These are phyloP conservation scores for Miltochrista miniata DNA, from an alignment of 2,888 invertebrate genomes.

Conservation along the genomic window DNA sequence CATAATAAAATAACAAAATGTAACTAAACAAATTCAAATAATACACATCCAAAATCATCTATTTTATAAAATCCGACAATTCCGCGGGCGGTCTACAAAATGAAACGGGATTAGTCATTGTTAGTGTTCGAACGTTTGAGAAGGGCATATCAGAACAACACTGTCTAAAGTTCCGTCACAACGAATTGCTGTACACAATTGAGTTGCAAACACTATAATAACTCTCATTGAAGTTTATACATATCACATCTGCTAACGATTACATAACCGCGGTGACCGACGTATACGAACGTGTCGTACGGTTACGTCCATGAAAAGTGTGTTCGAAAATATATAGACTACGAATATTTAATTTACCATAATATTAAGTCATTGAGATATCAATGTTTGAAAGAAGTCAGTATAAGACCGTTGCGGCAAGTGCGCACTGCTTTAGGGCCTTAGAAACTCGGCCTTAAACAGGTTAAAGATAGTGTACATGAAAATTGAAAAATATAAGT, in stretches of 20 bases:
- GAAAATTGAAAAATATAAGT: too few species aligned
- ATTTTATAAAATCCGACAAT: slow-evolving; percentile 9
- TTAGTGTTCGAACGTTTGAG: too few species aligned
- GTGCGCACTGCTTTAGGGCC: background rate
- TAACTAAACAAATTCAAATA: slow-evolving; percentile 19
- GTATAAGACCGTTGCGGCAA: background rate
- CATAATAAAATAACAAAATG: slow-evolving; percentile 19
- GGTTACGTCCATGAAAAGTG: background rate
- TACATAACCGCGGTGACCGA: slow-evolving; percentile 15
- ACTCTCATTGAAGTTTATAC: too few species aligned
- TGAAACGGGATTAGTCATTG: too few species aligned
- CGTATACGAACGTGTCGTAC: background rate
- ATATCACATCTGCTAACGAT: background rate
- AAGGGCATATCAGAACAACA: too few species aligned
- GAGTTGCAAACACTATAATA: too few species aligned
- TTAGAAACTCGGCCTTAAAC: background rate
- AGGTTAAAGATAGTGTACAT: background rate
- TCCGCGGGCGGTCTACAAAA: background rate
- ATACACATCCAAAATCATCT: slow-evolving; percentile 13
- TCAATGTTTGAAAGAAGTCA: background rate
- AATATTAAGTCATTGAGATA: background rate
- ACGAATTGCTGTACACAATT: too few species aligned
- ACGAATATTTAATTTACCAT: background rate
- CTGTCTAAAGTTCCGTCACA: too few species aligned
- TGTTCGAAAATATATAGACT: background rate